These are phyloP conservation scores for Epinotia brunnichana DNA, from an alignment of 2,888 invertebrate genomes.

Conservation along the genomic window DNA sequence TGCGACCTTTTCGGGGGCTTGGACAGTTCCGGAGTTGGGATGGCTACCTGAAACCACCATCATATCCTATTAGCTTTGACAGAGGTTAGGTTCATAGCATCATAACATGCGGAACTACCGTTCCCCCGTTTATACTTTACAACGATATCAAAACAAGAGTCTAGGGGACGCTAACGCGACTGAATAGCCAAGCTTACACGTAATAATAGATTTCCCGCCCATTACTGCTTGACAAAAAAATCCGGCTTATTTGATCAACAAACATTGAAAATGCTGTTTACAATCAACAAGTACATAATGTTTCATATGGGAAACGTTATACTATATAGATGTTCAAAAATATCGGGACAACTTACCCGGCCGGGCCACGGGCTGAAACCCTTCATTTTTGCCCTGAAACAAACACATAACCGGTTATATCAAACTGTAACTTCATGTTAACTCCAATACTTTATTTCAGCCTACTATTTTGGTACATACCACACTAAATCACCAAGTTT, in stretches of 20 bases:
- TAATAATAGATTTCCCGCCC: conserved; percentile 65
- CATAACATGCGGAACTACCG: conserved; percentile 23
- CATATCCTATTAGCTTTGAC: conserved; percentile 53
- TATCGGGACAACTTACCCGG: conserved; percentile 89
- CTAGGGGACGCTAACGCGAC: conserved; percentile 42
- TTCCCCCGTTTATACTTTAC: not conserved
- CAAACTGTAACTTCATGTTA: conserved; percentile 60
- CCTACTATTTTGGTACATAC: conserved; percentile 66
- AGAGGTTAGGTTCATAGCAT: conserved; percentile 36
- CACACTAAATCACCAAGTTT: conserved; percentile 84
- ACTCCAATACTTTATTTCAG: conserved; percentile 56
- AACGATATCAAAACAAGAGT: conserved; percentile 43
- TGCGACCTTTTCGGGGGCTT: conserved; percentile 89
- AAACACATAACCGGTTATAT: conserved; percentile 58
- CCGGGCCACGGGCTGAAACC: conserved; percentile 98
- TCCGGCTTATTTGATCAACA: conserved; percentile 50
- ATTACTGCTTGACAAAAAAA: conserved; percentile 48
- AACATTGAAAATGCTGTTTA: conserved; percentile 46
- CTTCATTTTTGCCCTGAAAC: conserved; percentile 98
- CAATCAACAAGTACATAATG: conserved; percentile 39
- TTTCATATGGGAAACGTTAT: conserved; percentile 30
- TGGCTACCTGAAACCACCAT: conserved; percentile 87
- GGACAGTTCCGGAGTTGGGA: conserved; percentile 88
- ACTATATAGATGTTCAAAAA: conserved; percentile 46
- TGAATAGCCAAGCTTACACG: conserved; percentile 49